A percentile compares a stretch with the other conserved stretches of the same genome.
phyloP scores from a whole-genome alignment of 2,888 invertebrate species.

The Andrena marginata region DNA sequence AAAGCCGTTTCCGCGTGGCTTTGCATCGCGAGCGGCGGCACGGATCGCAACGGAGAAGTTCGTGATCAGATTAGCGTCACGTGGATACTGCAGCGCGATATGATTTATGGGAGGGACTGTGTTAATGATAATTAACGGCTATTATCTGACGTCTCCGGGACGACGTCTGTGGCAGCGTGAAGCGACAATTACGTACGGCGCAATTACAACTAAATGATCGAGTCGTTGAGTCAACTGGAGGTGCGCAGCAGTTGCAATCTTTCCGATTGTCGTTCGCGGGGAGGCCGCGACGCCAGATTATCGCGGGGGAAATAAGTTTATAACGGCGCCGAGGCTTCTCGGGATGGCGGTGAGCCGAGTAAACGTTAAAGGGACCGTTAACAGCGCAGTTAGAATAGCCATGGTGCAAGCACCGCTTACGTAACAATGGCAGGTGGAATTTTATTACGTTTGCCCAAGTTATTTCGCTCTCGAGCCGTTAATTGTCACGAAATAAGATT shows the following conservation, averaged over 20 bases:
- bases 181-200: constrained; percentile 12
- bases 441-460: constrained; percentile 51
- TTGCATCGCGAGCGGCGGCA: neutral
- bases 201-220: constrained; percentile 10
- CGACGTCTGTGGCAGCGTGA: neutral
- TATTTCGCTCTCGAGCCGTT: constrained; percentile 36
- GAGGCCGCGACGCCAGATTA: no score
- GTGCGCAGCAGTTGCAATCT: neutral
- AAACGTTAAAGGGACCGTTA: neutral
- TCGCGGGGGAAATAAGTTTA: neutral
- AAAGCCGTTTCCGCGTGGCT: neutral
- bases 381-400: neutral
- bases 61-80: constrained; percentile 25
- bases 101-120: constrained; percentile 7
- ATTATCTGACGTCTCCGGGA: constrained; percentile 12
- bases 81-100: neutral
- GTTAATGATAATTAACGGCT: constrained; percentile 47
- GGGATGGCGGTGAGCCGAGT: neutral
- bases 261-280: neutral
- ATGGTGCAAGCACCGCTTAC: neutral
- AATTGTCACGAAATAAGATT: constrained; percentile 65
- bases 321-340: neutral
- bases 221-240: neutral
- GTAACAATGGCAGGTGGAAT: neutral
- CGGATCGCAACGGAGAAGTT: constrained; percentile 1